Conservation (phyloP, 2,113 vertebrate genomes). For the Symphodus melops region DNA sequence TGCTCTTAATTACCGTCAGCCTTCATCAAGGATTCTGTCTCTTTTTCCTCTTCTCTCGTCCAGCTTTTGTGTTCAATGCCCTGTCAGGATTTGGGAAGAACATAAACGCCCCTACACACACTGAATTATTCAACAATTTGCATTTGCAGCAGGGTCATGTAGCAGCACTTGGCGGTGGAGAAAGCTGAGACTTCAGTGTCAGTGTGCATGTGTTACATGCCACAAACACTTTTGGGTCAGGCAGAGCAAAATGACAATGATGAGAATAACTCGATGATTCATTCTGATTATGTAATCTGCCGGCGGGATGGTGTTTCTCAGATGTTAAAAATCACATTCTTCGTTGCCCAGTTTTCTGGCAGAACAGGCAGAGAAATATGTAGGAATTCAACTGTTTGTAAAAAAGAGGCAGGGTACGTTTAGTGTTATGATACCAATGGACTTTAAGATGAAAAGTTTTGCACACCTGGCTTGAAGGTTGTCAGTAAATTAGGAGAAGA, state of each 20-base stretch:
- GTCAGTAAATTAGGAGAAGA: too few relatives aligned
- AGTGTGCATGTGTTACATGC: conserved; percentile 14
- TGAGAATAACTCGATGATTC: conserved; percentile 6
- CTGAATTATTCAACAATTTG: conserved; percentile 75
- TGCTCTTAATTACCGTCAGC: not conserved
- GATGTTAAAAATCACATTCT: conserved; percentile 24
- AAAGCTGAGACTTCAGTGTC: conserved; percentile 50
- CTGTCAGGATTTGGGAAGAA: conserved; percentile 34
- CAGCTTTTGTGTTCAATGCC: conserved; percentile 17
- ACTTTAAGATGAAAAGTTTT: too few relatives aligned
- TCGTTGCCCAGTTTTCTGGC: not conserved
- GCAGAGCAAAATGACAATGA: not conserved
- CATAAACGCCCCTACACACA: conserved; percentile 17
- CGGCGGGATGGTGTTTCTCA: conserved; percentile 1
- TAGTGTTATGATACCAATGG: not conserved
- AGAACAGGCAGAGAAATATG: not conserved
- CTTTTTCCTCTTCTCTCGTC: conserved; percentile 10
- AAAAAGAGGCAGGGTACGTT: not conserved
- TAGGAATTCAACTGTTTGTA: not conserved
- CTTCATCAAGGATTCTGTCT: not conserved
- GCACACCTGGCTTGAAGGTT: too few relatives aligned
- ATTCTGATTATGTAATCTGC: not conserved
- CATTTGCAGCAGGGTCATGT: conserved; percentile 45
- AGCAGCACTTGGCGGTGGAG: conserved; percentile 27
- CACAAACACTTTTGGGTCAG: not conserved